These are phyloP conservation scores for Nebria salina DNA, from an alignment of 2,888 invertebrate genomes.

Conservation along the genomic window DNA sequence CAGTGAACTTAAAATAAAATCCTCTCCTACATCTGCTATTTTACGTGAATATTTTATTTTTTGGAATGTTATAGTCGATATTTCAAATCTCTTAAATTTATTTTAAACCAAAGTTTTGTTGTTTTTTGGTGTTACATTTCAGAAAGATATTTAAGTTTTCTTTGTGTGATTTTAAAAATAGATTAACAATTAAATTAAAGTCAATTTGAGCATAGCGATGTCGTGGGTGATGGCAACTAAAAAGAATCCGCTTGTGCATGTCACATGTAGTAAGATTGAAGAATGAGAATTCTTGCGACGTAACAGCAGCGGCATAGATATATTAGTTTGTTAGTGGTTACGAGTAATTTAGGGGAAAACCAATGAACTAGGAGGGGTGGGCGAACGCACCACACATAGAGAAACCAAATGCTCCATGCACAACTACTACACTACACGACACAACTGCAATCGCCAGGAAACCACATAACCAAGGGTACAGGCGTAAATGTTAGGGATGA, in stretches of 20 bases:
- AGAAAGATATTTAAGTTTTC: no score
- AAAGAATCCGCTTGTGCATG: neutral
- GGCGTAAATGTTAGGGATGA: conserved; percentile 42
- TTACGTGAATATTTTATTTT: no score
- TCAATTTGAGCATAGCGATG: no score
- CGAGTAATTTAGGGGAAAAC: conserved; percentile 52
- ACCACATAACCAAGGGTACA: conserved; percentile 34
- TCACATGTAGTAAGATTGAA: conserved; percentile 1
- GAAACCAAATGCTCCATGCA: neutral
- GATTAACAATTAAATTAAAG: no score
- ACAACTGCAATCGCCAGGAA: conserved; percentile 21
- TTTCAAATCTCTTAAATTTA: no score
- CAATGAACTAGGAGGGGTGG: conserved; percentile 27
- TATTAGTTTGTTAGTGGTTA: conserved; percentile 53
- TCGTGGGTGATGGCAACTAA: neutral
- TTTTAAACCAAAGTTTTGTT: no score
- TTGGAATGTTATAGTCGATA: no score
- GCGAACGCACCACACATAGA: conserved; percentile 9
- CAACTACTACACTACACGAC: neutral
- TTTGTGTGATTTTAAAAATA: no score
- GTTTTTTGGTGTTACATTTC: no score
- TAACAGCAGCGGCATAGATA: conserved; percentile 46
- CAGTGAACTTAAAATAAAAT: no score
- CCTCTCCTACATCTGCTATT: no score
- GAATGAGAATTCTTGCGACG: conserved; percentile 4